Percentiles rank a stretch among this genome's conserved stretches.
Conservation (phyloP, 2,797 vertebrate species). For the Liasis olivaceus region DNA sequence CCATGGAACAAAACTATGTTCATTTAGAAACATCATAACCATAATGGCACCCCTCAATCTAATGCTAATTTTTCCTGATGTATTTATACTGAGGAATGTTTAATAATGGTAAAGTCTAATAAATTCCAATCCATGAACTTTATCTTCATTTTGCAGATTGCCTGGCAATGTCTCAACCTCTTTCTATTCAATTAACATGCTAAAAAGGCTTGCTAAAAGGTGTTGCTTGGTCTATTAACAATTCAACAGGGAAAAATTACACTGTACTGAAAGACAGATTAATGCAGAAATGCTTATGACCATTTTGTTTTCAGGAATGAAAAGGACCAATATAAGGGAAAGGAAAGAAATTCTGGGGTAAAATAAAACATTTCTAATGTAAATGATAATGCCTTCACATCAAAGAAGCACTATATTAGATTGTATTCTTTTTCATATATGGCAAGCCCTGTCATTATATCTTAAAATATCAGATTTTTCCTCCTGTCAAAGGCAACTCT, state of each 20-base stretch:
- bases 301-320: conserved; percentile 19
- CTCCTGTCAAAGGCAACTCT: neutral
- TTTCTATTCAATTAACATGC: conserved; percentile 29
- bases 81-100: conserved; percentile 14
- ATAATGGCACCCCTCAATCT: neutral
- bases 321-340: neutral
- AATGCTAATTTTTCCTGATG: conserved; percentile 24
- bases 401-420: conserved; percentile 6
- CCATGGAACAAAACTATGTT: neutral
- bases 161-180: conserved; percentile 24
- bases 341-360: conserved; percentile 11
- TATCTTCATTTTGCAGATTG: conserved; percentile 34
- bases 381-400: neutral
- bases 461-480: neutral
- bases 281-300: conserved; percentile 1
- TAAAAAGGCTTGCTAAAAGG: conserved; percentile 35
- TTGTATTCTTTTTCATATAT: conserved; percentile 9
- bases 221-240: conserved; percentile 28
- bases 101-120: conserved; percentile 19
- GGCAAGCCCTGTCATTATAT: neutral
- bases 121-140: conserved; percentile 11
- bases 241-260: neutral
- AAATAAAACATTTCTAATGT: conserved; percentile 8
- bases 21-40: neutral
- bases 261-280: conserved; percentile 18